These are phyloP conservation scores for Amphiprion percula DNA, from an alignment of 2,113 vertebrate genomes.

Conservation along the genomic window DNA sequence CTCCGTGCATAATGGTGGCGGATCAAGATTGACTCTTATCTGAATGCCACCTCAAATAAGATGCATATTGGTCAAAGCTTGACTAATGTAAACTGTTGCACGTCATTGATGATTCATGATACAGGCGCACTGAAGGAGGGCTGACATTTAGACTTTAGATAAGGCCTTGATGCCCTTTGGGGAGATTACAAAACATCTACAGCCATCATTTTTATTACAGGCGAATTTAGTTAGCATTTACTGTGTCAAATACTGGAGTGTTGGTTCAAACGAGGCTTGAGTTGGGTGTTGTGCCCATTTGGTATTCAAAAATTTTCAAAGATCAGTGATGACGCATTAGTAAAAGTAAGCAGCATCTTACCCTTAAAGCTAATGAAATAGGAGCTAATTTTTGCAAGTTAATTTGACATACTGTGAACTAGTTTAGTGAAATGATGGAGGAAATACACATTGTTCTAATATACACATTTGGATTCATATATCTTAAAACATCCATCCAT, in stretches of 20 bases:
- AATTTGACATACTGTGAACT: no score
- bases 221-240: background rate
- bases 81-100: slow-evolving; percentile 26
- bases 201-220: slow-evolving; percentile 13
- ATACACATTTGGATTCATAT: no score
- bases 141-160: slow-evolving; percentile 56
- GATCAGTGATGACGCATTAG: no score
- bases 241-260: background rate
- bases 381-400: no score
- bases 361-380: no score
- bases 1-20: background rate
- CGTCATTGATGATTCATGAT: slow-evolving; percentile 27
- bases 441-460: no score
- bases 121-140: background rate
- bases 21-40: slow-evolving; percentile 57
- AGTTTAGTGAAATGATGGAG: no score
- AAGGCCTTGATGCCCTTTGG: slow-evolving; percentile 27
- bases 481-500: no score
- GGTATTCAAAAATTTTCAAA: no score
- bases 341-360: no score
- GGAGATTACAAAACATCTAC: slow-evolving; percentile 23
- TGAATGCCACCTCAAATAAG: slow-evolving; percentile 53
- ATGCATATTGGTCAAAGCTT: slow-evolving; percentile 27
- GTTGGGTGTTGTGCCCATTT: background rate
- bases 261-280: slow-evolving; percentile 1